Evolutionary conservation across 2,113 vertebrate species (phyloP), one percentile per base, ranked within the genome.

Genomic region (Myotis davidii): DNA sequence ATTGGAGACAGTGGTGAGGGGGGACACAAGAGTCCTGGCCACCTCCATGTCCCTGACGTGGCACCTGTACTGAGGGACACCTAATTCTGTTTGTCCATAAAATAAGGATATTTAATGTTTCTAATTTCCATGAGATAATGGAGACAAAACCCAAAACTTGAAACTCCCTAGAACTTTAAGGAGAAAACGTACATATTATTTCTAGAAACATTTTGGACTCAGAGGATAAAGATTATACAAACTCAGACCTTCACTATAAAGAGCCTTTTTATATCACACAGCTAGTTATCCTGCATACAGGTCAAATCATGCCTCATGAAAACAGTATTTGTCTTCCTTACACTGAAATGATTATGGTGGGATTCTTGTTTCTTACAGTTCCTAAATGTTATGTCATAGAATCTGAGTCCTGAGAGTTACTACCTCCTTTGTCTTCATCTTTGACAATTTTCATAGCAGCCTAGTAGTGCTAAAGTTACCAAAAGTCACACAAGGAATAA

Each of bases 121-220:
- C 34, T 81, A 50, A 54, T 77, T 85, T 85, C 52, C 16, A 64
- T 6, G 73, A 45, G 32, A 76, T 64, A 78, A 77, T 0, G 90
- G 54, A 89, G n/a, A 78, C 50, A 59, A 83, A 82, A 79, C 9
- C 6, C 34, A 64, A 69, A 87, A 48, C 21, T 5, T 72, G 56
- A 92, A 89, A 91, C 64, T 92, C 81, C 70, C 18, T 65, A 42
- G 59, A 83, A n/a, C 32, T 81, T 79, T 52, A 84, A 87, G 52
- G 23, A 83, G n/a, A 67, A 88, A 89, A 65, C 18, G 18, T 79
- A 64, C 37, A 14, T 13, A 17, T 17, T 56, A 65, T 61, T 96
- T 92, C 52, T 37, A 79, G 81, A 90, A 87, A 91, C n/a, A 37
- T 11, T 93, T 17, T 82, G 42, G 54, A 78, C 10, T 73, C 17